Evolutionary conservation across 2,888 invertebrate genomes (phyloP).

Genomic region (Trichopoda pennipes): DNA sequence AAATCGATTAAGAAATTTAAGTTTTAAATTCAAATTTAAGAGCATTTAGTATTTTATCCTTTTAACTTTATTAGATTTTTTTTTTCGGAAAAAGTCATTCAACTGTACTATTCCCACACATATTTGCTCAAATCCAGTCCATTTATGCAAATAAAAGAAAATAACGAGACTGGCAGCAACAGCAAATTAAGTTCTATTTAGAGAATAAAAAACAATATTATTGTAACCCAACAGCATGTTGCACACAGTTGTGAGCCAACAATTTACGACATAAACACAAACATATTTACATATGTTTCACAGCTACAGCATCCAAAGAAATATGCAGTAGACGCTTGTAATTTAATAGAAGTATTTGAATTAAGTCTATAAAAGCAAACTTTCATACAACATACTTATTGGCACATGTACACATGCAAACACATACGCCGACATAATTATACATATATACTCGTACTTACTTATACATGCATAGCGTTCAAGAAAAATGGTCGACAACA

Average conservation of each 20-base stretch:
- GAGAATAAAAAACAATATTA: constrained; percentile 41
- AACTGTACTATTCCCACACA: constrained; percentile 24
- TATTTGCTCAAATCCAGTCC: neutral
- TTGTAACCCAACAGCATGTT: constrained; percentile 46
- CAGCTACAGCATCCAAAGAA: neutral
- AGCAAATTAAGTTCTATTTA: constrained; percentile 50
- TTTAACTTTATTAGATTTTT: constrained; percentile 8
- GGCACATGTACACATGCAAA: neutral
- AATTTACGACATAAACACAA: constrained; percentile 24
- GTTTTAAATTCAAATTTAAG: constrained; percentile 2
- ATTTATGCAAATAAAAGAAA: neutral
- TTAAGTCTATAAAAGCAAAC: constrained; percentile 38
- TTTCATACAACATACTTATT: neutral
- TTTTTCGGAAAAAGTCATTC: constrained; percentile 19
- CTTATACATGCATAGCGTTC: neutral
- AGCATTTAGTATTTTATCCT: neutral
- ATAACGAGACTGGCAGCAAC: constrained; percentile 5
- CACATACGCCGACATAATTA: neutral
- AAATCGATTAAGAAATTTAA: neutral
- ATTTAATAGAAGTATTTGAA: constrained; percentile 58
- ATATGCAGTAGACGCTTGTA: constrained; percentile 29
- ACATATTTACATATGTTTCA: neutral
- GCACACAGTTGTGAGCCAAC: constrained; percentile 44
- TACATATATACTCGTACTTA: too few relatives aligned
- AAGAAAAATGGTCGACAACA: constrained; percentile 46